A percentile compares a stretch with the other conserved stretches of the same genome.
Evolutionary conservation across 2,888 invertebrate genomes (phyloP).

Genomic region (Dinocampus coccinellae): DNA sequence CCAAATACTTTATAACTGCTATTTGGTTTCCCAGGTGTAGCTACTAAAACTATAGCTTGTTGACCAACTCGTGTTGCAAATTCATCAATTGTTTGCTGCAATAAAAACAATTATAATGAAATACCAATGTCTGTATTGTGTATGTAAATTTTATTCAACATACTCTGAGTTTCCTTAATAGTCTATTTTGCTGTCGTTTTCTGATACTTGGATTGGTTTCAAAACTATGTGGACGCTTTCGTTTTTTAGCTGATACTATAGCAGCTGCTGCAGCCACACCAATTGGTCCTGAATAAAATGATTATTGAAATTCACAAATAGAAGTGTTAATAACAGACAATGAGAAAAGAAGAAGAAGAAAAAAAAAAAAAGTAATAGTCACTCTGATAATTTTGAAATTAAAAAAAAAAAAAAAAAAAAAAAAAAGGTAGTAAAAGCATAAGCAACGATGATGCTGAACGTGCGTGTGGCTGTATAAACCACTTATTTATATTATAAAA

Average conservation of each 20-base stretch:
- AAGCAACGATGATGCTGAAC: conserved; percentile 45
- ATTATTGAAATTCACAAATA: neutral
- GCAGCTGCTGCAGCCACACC: conserved; percentile 98
- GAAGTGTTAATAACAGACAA: neutral
- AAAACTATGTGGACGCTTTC: conserved; percentile 95
- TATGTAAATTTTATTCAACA: conserved; percentile 58
- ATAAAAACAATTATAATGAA: conserved; percentile 8
- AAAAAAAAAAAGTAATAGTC: conserved; percentile 4
- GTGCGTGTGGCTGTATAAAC: conserved; percentile 4
- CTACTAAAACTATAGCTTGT: conserved; percentile 95
- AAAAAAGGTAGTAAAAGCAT: conserved; percentile 47
- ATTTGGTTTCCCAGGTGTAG: conserved; percentile 96
- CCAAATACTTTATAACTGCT: conserved; percentile 97
- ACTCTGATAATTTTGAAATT: conserved; percentile 32
- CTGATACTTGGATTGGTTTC: conserved; percentile 97
- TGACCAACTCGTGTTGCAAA: conserved; percentile 97
- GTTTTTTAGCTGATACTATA: conserved; percentile 94
- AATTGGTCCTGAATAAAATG: conserved; percentile 79
- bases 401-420: neutral
- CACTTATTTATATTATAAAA: conserved; percentile 1
- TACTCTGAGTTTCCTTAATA: conserved; percentile 87
- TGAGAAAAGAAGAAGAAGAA: neutral
- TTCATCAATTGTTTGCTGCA: conserved; percentile 96
- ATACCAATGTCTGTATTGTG: neutral
- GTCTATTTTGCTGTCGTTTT: conserved; percentile 94